Base-by-base conservation (phyloP, 2,113 vertebrate genomes). In the Calyptommatus sinebrachiatus region DNA sequence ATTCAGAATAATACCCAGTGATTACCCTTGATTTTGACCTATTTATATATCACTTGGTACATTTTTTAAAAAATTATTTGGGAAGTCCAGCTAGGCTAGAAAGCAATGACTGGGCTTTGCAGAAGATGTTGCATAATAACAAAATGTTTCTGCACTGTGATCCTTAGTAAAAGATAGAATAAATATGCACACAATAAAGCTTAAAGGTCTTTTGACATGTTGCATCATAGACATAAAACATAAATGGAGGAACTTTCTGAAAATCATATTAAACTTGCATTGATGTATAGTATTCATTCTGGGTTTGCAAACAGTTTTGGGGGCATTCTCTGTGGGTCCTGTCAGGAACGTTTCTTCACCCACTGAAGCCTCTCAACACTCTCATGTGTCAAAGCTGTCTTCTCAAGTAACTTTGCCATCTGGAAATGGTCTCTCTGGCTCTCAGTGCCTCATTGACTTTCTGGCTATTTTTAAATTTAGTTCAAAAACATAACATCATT, bases 321-420 rank as follows among this genome's bases (percentile, higher is more conserved):
- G n/a, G 35, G 12, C 76, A 80, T 84, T 85, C 86, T 86, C 90
- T 71, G 78, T 16, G 14, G 53, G 57, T 91, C 77, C 83, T 88
- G 71, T 45, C 1, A 0, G 1, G 73, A 79, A 87, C 68, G 82
- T 78, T 83, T 71, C 0, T 3, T 78, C 78, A 46, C 46, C 48
- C 2, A 7, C 73, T 24, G 71, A 78, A 61, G 50, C 78, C 80
- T 61, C 67, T 74, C 0, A 0, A 70, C 70, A 70, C 75, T 48
- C 83, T 76, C 35, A 28, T 2, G 28, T 73, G 35, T 70, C 70
- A 68, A 31, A 31, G 24, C 79, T 75, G 48, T 66, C 6, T 29
- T 41, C 35, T 41, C 35, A 5, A 5, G 35, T 41, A 41, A 41
- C 45, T 21, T 26, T 10, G 10, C 84, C 66, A 18, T 45, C 83